Base-by-base conservation (phyloP, 2,113 vertebrate species). In the Pseudopipra pipra region DNA sequence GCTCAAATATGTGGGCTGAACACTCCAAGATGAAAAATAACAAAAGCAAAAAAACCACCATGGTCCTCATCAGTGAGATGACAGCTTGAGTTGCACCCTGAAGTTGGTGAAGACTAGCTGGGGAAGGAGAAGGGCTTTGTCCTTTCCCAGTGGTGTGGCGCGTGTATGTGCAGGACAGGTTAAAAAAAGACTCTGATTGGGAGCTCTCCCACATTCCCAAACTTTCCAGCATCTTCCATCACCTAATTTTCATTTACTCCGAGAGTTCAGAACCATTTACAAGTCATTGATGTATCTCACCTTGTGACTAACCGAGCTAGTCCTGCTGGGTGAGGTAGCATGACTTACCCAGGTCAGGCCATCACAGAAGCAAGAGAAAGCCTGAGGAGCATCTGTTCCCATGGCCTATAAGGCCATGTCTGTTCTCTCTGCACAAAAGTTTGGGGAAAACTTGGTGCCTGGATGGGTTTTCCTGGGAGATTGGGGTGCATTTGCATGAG, bases 131-230 rank as follows among this genome's bases (percentile, higher is more conserved):
- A 62, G 12, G 51, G 15, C 39, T 68, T 77, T 72, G 35, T n/a
- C 33, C 33, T 66, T 66, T 63, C 20, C 47, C 11, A 31, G 23
- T 0, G 2, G 15, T 1, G 1, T 15, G 22, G 0, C 1, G 2
- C 39, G 27, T 10, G 9, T 11, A 15, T 22, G 20, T 28, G 52
- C 39, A 56, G 31, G 22, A 22, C 12, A 67, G n/a, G 27, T 27
- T 73, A 59, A 67, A 70, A 70, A 77, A n/a, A 89, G 3, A 37
- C 35, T 63, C 9, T 22, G 37, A 23, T 0, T 73, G 58, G 25
- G 27, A 78, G 31, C 8, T 82, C 28, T 31, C 15, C 8, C 47
- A 35, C 0, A 0, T 80, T 90, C n/a, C 61, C 73, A 41, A 80
- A 47, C 9, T 81, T 73, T 65, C 66, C 58, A 88, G 44, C 24